Base-by-base conservation (phyloP, 2,888 invertebrate species). In the Ormyrus thymus region DNA sequence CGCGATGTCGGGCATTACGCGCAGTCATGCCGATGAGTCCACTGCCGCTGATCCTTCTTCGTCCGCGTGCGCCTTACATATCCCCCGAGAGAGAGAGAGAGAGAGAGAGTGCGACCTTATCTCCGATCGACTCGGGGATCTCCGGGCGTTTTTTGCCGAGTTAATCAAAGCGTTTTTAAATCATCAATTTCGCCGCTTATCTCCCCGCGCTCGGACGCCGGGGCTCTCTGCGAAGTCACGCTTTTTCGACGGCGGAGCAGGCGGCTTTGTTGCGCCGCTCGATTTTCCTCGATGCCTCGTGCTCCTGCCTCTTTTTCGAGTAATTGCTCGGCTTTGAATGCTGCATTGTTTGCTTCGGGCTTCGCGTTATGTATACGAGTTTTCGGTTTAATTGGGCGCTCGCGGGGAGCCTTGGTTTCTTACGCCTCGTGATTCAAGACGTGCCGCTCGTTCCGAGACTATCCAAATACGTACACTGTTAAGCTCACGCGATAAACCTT, bases 151-250 rank as follows among this genome's bases (percentile, higher is more conserved):
- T 75, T 65, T 79, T 74, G 48, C 78, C 72, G 48, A 79, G 78
- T 79, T 79, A 74, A 82, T 84, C 83, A 78, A 81, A 76, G 76
- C 66, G 79, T 81, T 83, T 84, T 84, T 84, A 80, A 85, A 84
- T 85, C 85, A 87, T 87, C 86, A 86, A 87, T 87, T 86, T 85
- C 82, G 82, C 84, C 29, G 29, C 85, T 84, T 85, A 79, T 79
- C 78, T 78, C 48, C 10, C 43, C 29, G 51, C 7, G 55, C 50
- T 11, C n/a, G 43, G 10, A 48, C 10, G 13, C 59, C 29, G 15
- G 15, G 64, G 53, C 46, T 66, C 53, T 6, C 9, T 45, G 55
- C 55, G 59, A 51, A 73, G 73, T 69, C 62, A 58, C 13, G 69
- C 69, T 74, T 78, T 29, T 70, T 72, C 72, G 68, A 68, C 56